phyloP scores from a whole-genome alignment of 2,888 invertebrate species.

The Latheticus oryzae region DNA sequence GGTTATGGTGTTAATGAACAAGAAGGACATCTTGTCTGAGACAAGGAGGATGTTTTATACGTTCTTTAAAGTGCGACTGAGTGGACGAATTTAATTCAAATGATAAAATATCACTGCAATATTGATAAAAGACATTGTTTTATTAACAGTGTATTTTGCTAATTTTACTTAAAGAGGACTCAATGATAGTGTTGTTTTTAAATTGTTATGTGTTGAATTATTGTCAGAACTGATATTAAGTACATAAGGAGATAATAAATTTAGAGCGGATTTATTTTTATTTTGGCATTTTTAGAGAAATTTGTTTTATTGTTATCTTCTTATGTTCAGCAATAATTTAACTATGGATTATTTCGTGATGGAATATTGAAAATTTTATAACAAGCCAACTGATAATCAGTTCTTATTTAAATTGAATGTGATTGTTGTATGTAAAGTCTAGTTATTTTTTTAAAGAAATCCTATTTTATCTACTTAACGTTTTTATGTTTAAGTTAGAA shows the following conservation, averaged over 20 bases:
- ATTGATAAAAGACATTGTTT: slow-evolving; percentile 37
- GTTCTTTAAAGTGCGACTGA: slow-evolving; percentile 53
- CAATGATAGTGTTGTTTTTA: slow-evolving; percentile 32
- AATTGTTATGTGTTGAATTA: slow-evolving; percentile 44
- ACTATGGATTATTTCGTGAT: slow-evolving; percentile 30
- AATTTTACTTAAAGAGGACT: slow-evolving; percentile 36
- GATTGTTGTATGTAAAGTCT: slow-evolving; percentile 50
- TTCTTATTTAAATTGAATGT: slow-evolving; percentile 55
- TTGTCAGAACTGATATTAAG: slow-evolving; percentile 42
- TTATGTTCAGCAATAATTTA: slow-evolving; percentile 42
- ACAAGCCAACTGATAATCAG: slow-evolving; percentile 59
- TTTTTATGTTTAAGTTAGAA: slow-evolving; percentile 33
- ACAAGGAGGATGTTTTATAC: slow-evolving; percentile 61
- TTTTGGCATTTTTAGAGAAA: background rate
- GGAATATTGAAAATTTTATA: slow-evolving; percentile 29
- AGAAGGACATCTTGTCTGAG: slow-evolving; percentile 66
- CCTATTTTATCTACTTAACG: slow-evolving; percentile 39
- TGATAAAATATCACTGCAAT: slow-evolving; percentile 50
- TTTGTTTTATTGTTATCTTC: slow-evolving; percentile 32
- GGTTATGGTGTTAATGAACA: slow-evolving; percentile 66
- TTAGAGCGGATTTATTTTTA: slow-evolving; percentile 1
- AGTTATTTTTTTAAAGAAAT: slow-evolving; percentile 49
- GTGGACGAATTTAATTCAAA: slow-evolving; percentile 24
- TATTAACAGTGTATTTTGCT: slow-evolving; percentile 36
- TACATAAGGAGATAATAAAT: slow-evolving; percentile 39